Conservation (phyloP, 2,888 invertebrate genomes). For the Chaetogeoica ovagalla region DNA sequence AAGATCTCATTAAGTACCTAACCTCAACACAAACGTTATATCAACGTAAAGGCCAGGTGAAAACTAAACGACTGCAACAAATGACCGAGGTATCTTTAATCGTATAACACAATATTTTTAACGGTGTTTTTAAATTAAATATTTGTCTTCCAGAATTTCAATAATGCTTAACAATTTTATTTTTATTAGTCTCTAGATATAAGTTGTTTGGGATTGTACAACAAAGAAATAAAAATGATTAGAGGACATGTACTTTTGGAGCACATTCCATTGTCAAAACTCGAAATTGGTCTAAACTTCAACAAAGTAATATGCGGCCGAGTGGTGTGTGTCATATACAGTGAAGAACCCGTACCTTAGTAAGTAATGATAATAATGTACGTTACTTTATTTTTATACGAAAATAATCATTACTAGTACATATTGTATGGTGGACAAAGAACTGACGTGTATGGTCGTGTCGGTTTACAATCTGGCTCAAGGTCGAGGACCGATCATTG, state of each 20-base stretch:
- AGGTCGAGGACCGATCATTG: constrained; percentile 80
- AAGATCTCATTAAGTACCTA: constrained; percentile 69
- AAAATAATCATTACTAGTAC: constrained; percentile 65
- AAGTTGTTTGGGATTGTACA: constrained; percentile 72
- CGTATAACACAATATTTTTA: neutral
- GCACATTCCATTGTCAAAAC: constrained; percentile 62
- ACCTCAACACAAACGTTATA: constrained; percentile 68
- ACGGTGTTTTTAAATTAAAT: neutral
- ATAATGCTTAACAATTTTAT: constrained; percentile 39
- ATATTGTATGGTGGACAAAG: constrained; percentile 77
- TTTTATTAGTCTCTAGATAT: constrained; percentile 65
- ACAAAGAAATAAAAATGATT: constrained; percentile 50
- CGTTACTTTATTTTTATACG: neutral
- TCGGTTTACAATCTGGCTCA: constrained; percentile 83
- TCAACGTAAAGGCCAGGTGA: constrained; percentile 72
- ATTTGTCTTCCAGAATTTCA: neutral
- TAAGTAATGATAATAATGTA: constrained; percentile 61
- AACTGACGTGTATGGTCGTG: constrained; percentile 72
- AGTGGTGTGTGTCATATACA: constrained; percentile 79
- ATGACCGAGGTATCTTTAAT: constrained; percentile 66
- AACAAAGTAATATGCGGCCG: constrained; percentile 73
- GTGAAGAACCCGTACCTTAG: constrained; percentile 78
- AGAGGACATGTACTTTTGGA: constrained; percentile 61
- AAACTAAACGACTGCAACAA: constrained; percentile 71
- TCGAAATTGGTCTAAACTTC: constrained; percentile 69